A percentile compares a stretch with the other conserved stretches of the same genome.
These are phyloP conservation scores for Pygoscelis adeliae DNA, from an alignment of 2,113 vertebrate genomes.

Conservation along the genomic window DNA sequence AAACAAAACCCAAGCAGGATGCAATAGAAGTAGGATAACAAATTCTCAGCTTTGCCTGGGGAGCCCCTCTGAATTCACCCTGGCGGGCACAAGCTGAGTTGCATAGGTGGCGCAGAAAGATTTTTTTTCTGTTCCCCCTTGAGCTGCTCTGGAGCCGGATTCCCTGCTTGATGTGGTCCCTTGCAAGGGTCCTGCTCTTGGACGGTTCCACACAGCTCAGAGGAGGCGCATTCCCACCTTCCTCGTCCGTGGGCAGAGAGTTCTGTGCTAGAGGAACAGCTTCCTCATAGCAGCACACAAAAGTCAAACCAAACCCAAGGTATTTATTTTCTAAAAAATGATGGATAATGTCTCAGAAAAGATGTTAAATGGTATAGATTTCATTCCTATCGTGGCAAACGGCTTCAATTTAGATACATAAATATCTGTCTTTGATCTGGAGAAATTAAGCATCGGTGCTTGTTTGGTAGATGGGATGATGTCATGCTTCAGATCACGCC, in stretches of 20 bases:
- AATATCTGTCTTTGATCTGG: not conserved
- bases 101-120: not conserved
- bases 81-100: not conserved
- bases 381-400: not conserved
- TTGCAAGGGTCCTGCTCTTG: not conserved
- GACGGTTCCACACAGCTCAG: not conserved
- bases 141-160: not conserved
- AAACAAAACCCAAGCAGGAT: not conserved
- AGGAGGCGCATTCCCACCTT: not conserved
- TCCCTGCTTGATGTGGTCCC: not conserved
- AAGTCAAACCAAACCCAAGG: not conserved
- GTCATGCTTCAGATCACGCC: not conserved
- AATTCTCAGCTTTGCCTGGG: not conserved
- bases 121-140: not conserved
- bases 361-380: not conserved
- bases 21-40: not conserved
- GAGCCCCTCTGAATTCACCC: not conserved
- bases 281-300: not conserved
- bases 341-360: not conserved
- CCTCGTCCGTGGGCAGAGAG: not conserved
- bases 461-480: not conserved
- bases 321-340: not conserved
- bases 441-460: not conserved
- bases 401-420: not conserved
- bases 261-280: not conserved